Evolutionary conservation across 1,140 invertebrate species (phyloP), one percentile per base, ranked within the genome.

Genomic region (Drosophila virilis): DNA sequence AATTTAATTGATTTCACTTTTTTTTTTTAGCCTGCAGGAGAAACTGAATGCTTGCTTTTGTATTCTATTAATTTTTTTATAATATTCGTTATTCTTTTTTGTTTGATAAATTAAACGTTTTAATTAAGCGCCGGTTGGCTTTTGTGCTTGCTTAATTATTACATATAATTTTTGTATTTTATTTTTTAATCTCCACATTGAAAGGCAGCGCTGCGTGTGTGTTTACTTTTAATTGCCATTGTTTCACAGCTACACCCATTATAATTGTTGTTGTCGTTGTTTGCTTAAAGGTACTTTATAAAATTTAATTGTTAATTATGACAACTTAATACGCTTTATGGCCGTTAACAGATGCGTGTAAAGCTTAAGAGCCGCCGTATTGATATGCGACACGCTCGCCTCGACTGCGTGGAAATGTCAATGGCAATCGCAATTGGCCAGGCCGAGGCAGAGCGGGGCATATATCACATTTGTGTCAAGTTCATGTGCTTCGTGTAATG

Each of bases 181-280:
- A 28, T 48, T 46, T 37, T 28, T 13, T 13, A 65, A 64, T 54
- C 60, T 13, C 48, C 32, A 45, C 48, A 43, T 66, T 32, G 32
- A 15, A 32, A 35, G n/a, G 13, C 17, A 33, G 33, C 40, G 37
- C 22, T 42, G 22, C 38, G 43, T 46, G 52, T 61, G 45, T 84
- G 78, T 81, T 84, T 86, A 64, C 75, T 64, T 82, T 86, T 70
- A 76, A 88, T 88, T 78, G 65, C 51, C 58, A 52, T 82, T 73
- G 22, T 69, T 62, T 35, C 38, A 48, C 61, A 52, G 35, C 4
- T 15, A 46, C 8, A 15, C 50, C 22, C 22, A 3, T 22, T 22
- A 0, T 22, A 3, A 22, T 37, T 59, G 15, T 50, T n/a, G 9
- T 37, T 59, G 15, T 50, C 10, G 9, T 55, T 50, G 64, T 45